A percentile compares a stretch with the other conserved stretches of the same genome.
phyloP scores from a whole-genome alignment of 1,140 invertebrate species.

The Plectrocnemia conspersa region DNA sequence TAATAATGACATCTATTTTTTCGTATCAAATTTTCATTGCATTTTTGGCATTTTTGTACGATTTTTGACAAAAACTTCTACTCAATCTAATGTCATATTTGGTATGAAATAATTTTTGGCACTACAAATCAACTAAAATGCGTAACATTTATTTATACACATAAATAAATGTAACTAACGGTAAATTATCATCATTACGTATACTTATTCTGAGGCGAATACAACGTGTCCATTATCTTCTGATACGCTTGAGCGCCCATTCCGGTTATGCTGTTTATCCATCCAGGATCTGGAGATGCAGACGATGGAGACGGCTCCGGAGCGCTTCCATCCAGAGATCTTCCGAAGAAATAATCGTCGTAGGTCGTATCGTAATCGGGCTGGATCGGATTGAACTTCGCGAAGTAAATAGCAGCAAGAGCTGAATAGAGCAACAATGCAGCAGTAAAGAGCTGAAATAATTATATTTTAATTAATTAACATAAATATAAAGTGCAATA shows the following conservation, averaged over 20 bases:
- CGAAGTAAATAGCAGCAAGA: slow-evolving; percentile 78
- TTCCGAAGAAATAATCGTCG: slow-evolving; percentile 61
- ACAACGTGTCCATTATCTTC: slow-evolving; percentile 47
- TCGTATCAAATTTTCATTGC: too few species aligned
- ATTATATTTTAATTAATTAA: slow-evolving; percentile 23
- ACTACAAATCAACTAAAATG: too few species aligned
- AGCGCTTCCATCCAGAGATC: slow-evolving; percentile 48
- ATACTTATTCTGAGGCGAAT: slow-evolving; percentile 7
- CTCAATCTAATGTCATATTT: too few species aligned
- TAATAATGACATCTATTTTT: too few species aligned
- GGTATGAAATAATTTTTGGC: too few species aligned
- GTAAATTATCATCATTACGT: too few species aligned
- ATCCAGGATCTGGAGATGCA: slow-evolving; percentile 41
- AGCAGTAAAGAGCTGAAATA: slow-evolving; percentile 68
- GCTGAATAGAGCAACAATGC: slow-evolving; percentile 74
- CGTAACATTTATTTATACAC: too few species aligned
- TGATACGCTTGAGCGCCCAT: slow-evolving; percentile 47
- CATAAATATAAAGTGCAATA: neutral
- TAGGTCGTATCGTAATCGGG: slow-evolving; percentile 66
- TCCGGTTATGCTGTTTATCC: slow-evolving; percentile 45
- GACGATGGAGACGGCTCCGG: slow-evolving; percentile 40
- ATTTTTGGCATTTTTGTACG: too few species aligned
- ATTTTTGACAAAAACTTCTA: too few species aligned
- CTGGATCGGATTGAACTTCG: slow-evolving; percentile 73
- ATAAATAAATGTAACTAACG: too few species aligned